Percentiles rank a stretch among this genome's conserved stretches.
Evolutionary conservation across 2,113 vertebrate genomes (phyloP).

Genomic region (Isichthys henryi): DNA sequence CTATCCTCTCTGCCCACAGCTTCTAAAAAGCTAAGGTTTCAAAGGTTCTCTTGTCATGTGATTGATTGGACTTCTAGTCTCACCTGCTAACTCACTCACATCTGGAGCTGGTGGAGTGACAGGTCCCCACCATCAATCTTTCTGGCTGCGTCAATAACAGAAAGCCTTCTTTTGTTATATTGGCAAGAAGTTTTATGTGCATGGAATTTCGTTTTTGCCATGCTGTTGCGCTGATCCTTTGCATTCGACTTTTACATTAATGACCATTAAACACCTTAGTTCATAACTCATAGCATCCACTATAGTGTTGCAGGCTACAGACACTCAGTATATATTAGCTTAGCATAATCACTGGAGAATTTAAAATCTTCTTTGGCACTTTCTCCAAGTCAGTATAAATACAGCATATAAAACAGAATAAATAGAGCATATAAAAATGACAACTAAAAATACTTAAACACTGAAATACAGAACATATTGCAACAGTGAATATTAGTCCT

Average conservation of each 20-base stretch:
- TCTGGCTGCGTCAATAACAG: neutral
- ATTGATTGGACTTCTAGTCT: conserved; percentile 35
- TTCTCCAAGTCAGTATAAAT: neutral
- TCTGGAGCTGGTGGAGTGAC: neutral
- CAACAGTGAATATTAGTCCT: neutral
- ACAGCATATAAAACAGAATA: neutral
- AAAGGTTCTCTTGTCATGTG: conserved; percentile 40
- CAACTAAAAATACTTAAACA: neutral
- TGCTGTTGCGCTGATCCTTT: neutral
- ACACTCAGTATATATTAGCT: neutral
- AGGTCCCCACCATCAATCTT: neutral
- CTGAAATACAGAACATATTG: neutral
- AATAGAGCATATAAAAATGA: too few relatives aligned
- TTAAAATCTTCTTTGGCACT: neutral
- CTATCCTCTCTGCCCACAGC: conserved; percentile 2
- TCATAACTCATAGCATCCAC: neutral
- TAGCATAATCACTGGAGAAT: neutral
- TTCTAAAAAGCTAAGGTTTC: conserved; percentile 48
- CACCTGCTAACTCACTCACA: neutral
- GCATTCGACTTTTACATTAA: neutral
- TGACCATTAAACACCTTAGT: neutral
- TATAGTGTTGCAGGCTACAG: neutral
- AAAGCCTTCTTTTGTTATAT: neutral
- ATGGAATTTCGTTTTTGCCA: neutral
- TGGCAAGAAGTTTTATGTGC: neutral